A percentile compares a stretch with the other conserved stretches of the same genome.
phyloP scores from a whole-genome alignment of 2,888 invertebrate genomes.

The Dryadula phaetusa region DNA sequence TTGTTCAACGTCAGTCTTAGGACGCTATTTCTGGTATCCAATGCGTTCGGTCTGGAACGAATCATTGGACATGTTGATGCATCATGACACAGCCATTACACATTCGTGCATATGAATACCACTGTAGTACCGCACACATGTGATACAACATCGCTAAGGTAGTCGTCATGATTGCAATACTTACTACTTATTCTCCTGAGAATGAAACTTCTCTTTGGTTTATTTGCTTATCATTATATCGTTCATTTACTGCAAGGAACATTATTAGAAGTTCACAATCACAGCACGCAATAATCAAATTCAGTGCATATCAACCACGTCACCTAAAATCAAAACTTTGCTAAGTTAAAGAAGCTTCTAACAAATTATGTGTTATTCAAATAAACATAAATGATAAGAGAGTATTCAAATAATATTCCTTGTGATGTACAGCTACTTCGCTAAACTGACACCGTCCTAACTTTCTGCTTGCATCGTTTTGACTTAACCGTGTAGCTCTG shows the following conservation, averaged over 20 bases:
- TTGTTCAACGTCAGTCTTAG: slow-evolving; percentile 61
- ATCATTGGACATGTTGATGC: slow-evolving; percentile 48
- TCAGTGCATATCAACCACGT: slow-evolving; percentile 45
- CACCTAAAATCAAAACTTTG: not conserved
- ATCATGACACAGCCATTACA: slow-evolving; percentile 48
- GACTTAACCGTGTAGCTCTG: slow-evolving; percentile 78
- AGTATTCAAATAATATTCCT: slow-evolving; percentile 66
- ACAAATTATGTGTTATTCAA: not conserved
- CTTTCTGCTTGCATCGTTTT: slow-evolving; percentile 79
- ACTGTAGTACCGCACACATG: slow-evolving; percentile 10
- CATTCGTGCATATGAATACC: slow-evolving; percentile 31
- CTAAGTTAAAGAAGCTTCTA: not conserved
- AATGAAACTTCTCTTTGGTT: slow-evolving; percentile 51
- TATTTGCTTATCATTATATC: slow-evolving; percentile 70
- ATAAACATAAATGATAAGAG: slow-evolving; percentile 6
- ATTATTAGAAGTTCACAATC: slow-evolving; percentile 67
- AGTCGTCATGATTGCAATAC: slow-evolving; percentile 27
- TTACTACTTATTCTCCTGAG: slow-evolving; percentile 25
- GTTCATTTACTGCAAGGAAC: slow-evolving; percentile 77
- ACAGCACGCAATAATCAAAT: slow-evolving; percentile 46
- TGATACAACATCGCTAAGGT: slow-evolving; percentile 19
- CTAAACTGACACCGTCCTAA: slow-evolving; percentile 71
- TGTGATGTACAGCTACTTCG: slow-evolving; percentile 67
- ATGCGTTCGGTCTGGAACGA: slow-evolving; percentile 40
- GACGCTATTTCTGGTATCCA: slow-evolving; percentile 57